Conservation (phyloP, 2,888 invertebrate species). For the Drosophila kuntzei region DNA sequence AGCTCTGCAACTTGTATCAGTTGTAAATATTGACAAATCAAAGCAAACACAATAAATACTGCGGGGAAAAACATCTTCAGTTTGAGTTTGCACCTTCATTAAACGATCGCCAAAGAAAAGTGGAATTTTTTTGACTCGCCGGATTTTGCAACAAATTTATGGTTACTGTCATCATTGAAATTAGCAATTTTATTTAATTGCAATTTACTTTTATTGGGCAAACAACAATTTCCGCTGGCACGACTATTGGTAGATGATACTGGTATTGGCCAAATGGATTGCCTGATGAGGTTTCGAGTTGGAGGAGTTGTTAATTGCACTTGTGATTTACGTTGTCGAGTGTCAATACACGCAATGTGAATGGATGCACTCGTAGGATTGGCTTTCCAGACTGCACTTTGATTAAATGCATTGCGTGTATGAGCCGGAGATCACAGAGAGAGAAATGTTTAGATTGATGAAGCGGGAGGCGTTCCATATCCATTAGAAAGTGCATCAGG, state of each 20-base stretch:
- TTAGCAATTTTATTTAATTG: conserved; percentile 80
- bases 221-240: conserved; percentile 76
- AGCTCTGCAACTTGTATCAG: neutral
- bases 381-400: conserved; percentile 39
- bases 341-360: conserved; percentile 77
- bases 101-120: conserved; percentile 17
- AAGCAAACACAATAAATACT: neutral
- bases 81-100: conserved; percentile 24
- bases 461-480: conserved; percentile 44
- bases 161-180: conserved; percentile 77
- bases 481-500: conserved; percentile 67
- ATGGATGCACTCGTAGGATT: conserved; percentile 31
- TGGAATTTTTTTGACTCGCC: conserved; percentile 26
- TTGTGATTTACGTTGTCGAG: conserved; percentile 78
- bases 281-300: conserved; percentile 50
- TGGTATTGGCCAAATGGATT: conserved; percentile 42
- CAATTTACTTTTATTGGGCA: conserved; percentile 81
- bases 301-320: conserved; percentile 70
- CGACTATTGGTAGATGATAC: conserved; percentile 3
- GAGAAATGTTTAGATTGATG: conserved; percentile 56
- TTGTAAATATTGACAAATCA: conserved; percentile 11
- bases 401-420: conserved; percentile 72
- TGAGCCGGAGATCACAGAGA: conserved; percentile 12
- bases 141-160: conserved; percentile 60
- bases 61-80: neutral